Evolutionary conservation across 2,888 invertebrate genomes (phyloP).

Genomic region (Chrysomela aeneicollis): DNA sequence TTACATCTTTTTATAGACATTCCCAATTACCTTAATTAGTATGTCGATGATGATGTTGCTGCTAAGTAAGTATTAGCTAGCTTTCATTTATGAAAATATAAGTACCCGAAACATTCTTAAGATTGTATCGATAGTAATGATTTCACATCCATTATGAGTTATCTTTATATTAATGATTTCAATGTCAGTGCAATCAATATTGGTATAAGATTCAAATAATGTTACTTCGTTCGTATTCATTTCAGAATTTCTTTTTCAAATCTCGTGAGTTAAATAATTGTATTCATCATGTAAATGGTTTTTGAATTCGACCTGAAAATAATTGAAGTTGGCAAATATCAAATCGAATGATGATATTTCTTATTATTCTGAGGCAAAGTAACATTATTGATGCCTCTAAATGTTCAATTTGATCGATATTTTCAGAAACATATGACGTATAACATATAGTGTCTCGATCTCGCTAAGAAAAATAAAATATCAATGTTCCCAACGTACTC

Average conservation of each 20-base stretch:
- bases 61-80: neutral
- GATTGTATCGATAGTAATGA: conserved; percentile 10
- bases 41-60: conserved; percentile 8
- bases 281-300: too few species aligned
- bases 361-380: too few species aligned
- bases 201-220: neutral
- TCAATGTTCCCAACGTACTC: neutral
- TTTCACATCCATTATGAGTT: conserved; percentile 1
- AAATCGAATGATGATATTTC: too few species aligned
- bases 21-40: conserved; percentile 11
- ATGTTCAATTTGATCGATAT: too few species aligned
- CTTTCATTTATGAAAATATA: neutral
- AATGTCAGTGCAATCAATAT: neutral
- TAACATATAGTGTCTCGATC: too few species aligned
- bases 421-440: too few species aligned
- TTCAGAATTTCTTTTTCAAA: too few species aligned
- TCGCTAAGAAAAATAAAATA: neutral
- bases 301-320: too few species aligned
- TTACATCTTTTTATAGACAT: conserved; percentile 28
- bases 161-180: neutral
- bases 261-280: too few species aligned
- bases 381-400: too few species aligned
- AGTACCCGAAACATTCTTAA: neutral
- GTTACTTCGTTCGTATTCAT: too few species aligned
- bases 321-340: too few species aligned